Percentiles rank a stretch among this genome's conserved stretches.
These are phyloP conservation scores for Hydrochoerus hydrochaeris DNA, from an alignment of 2,113 vertebrate genomes.

Conservation along the genomic window DNA sequence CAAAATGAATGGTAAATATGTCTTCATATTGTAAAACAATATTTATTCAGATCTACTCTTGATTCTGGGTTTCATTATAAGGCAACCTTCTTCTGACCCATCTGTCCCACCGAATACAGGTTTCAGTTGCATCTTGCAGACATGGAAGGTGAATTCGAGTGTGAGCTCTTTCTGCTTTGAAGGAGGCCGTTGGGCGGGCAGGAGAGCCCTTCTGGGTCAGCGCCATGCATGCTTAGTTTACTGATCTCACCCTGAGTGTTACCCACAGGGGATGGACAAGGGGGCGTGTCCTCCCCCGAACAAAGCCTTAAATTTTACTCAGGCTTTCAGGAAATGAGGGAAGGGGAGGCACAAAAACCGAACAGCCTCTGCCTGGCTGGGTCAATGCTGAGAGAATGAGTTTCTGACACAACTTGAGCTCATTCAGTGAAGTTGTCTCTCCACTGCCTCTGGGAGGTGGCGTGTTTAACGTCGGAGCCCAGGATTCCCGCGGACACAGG, in stretches of 20 bases:
- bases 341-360: background rate
- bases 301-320: background rate
- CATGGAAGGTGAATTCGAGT: background rate
- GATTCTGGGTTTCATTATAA: background rate
- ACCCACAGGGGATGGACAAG: background rate
- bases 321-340: background rate
- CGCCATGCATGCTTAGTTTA: accelerated
- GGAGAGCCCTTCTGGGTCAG: background rate
- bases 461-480: background rate
- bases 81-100: background rate
- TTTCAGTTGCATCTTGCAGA: background rate
- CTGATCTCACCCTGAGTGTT: accelerated
- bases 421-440: background rate
- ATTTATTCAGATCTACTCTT: background rate
- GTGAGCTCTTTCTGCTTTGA: background rate
- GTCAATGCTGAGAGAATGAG: background rate
- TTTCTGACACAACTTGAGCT: background rate
- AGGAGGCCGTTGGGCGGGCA: background rate
- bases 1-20: too few species aligned
- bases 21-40: background rate
- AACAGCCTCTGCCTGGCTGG: background rate
- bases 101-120: background rate
- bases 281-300: background rate
- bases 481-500: too few species aligned
- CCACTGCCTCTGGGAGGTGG: background rate